Evolutionary conservation across 2,797 vertebrate genomes (phyloP), one percentile per base, ranked within the genome.

Genomic region (Loriculus beryllinus): DNA sequence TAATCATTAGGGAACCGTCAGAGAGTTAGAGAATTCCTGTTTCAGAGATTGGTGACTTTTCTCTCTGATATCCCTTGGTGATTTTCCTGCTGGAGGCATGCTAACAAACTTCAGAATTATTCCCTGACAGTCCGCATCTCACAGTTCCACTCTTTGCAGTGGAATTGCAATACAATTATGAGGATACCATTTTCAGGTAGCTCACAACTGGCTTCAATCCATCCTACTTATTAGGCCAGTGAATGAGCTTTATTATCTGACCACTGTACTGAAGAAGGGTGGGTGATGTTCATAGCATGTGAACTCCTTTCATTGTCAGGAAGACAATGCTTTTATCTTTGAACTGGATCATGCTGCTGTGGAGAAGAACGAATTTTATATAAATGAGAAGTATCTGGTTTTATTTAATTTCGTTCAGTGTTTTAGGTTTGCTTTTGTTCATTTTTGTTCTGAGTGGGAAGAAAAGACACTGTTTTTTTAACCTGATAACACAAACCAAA

Each of bases 341-440:
- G 17, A 71, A 57, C 13, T 40, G 39, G 21, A 63, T 49, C 62
- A 29, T 47, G 48, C 54, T 40, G 29, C 49, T 52, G 7, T 48
- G 47, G 35, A 60, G 40, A n/a, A 82, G 47, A 67, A 42, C 18
- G 8, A 75, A 13, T 15, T 37, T 4, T 47, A 68, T 45, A 31
- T 42, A 69, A 47, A 51, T 64, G 39, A 65, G 23, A 59, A 52
- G 7, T 47, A n/a, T n/a, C 22, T 62, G 42, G 3, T 37, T 76
- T 43, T 67, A 43, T 23, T 10, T 1, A 2, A n/a, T 68, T 51
- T 57, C 3, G 10, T 51, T 47, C 25, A 0, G 0, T 13, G 20
- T 23, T 74, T 74, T 69, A 60, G 39, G 26, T 59, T 59, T 35
- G 6, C 11, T 79, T 79, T 37, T 69, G 56, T 11, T 42, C 5